A percentile compares a stretch with the other conserved stretches of the same genome.
Conservation (phyloP, 2,888 invertebrate genomes). For the Macrophya annulata region DNA sequence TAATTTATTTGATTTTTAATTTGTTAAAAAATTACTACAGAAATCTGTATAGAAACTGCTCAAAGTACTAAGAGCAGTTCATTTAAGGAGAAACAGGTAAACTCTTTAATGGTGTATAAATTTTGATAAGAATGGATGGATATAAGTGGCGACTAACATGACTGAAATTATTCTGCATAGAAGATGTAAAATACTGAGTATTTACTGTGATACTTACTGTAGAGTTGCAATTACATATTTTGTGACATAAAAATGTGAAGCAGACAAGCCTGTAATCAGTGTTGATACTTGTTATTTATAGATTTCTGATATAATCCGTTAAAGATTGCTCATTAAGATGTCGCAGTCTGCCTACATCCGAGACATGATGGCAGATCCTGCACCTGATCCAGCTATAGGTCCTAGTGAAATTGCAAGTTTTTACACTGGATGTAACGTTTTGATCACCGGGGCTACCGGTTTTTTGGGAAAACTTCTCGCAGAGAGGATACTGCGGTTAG, state of each 20-base stretch:
- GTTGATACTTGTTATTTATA: background rate
- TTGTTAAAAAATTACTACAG: background rate
- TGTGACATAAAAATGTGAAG: background rate
- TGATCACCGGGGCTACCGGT: conserved; percentile 77
- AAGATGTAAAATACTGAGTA: background rate
- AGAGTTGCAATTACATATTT: background rate
- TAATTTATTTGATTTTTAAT: background rate
- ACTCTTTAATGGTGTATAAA: background rate
- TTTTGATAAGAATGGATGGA: background rate
- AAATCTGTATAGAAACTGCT: background rate
- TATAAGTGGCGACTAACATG: too few relatives aligned
- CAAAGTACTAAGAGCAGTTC: background rate
- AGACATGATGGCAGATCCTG: conserved; percentile 58
- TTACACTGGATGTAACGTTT: conserved; percentile 71
- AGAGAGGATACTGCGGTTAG: conserved; percentile 77
- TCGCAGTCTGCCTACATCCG: conserved; percentile 49
- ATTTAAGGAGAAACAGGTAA: background rate
- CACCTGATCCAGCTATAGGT: conserved; percentile 1
- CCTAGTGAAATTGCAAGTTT: conserved; percentile 70
- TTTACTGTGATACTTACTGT: background rate
- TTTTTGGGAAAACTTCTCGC: conserved; percentile 75
- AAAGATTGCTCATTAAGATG: conserved; percentile 42
- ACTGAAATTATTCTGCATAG: background rate
- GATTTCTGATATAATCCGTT: background rate
- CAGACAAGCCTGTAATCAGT: background rate